Evolutionary conservation across 2,888 invertebrate species (phyloP), one percentile per base, ranked within the genome.

Genomic region (Sphaerophoria rueppellii): DNA sequence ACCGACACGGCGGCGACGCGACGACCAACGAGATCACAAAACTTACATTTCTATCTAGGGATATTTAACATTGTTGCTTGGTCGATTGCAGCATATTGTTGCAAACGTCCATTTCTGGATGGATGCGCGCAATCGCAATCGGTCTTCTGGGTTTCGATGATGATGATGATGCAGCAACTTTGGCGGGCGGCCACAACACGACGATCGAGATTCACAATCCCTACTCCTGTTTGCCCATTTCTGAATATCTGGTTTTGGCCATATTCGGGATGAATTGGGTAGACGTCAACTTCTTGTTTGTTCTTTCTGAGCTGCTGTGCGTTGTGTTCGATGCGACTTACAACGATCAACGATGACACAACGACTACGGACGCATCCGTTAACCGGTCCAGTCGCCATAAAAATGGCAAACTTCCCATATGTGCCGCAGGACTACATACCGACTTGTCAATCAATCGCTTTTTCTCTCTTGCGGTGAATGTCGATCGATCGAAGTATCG

Each of bases 361-460:
- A 24, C 24, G 24, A 24, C 24, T 24, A 24, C 24, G 24, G 35
- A 83, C 83, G 83, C 80, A 83, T 83, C 83, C 83, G 83, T 83
- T 83, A 85, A 85, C 85, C 85, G 85, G 85, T 85, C 85, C 76
- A 24, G 65, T 77, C 60, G 81, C 76, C 85, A 81, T 85, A 73
- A 85, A 85, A 85, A 81, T 85, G 81, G 81, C 81, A 77, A 81
- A 77, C 85, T 81, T 85, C 85, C 85, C 85, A 81, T 85, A 85
- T 81, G 81, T 85, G 85, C 85, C 80, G 24, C 81, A 85, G 81
- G 81, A 81, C 81, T 76, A 85, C 85, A 85, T 85, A 81, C 76
- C 85, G 81, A 81, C 85, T 85, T 85, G 85, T 85, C 85, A 85
- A 85, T 85, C 85, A 85, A 85, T 85, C 81, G 81, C 76, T 82